Evolutionary conservation across 2,113 vertebrate genomes (phyloP).

Genomic region (Pterocles gutturalis): DNA sequence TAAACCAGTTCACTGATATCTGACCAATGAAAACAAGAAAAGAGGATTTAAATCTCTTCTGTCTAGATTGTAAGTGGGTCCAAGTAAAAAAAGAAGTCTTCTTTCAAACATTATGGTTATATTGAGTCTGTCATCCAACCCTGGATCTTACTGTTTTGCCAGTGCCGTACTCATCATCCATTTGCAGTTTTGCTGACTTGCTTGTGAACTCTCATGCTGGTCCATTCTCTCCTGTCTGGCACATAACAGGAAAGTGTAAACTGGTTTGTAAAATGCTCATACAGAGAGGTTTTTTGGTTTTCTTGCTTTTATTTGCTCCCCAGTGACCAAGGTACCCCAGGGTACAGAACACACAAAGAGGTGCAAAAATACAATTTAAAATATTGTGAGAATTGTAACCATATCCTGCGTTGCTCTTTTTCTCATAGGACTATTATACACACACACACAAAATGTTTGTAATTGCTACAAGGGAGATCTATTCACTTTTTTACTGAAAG

Average conservation of each 20-base stretch:
- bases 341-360: neutral
- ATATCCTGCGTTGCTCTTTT: neutral
- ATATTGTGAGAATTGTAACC: neutral
- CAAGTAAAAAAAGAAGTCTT: neutral
- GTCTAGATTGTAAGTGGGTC: neutral
- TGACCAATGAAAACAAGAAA: neutral
- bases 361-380: conserved; percentile 10
- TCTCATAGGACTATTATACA: neutral
- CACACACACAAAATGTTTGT: neutral
- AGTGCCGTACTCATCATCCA: neutral
- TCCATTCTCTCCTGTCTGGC: neutral
- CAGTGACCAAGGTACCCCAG: neutral
- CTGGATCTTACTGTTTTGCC: neutral
- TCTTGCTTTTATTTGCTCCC: neutral
- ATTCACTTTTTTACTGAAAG: neutral
- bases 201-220: neutral
- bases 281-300: neutral
- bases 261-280: neutral
- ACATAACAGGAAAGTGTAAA: neutral
- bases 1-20: neutral
- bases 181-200: conserved; percentile 11
- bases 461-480: neutral
- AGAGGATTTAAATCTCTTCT: neutral
- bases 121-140: neutral
- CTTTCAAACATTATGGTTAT: neutral